Base-by-base conservation (phyloP, 2,113 vertebrate genomes). In the Etia nguti region DNA sequence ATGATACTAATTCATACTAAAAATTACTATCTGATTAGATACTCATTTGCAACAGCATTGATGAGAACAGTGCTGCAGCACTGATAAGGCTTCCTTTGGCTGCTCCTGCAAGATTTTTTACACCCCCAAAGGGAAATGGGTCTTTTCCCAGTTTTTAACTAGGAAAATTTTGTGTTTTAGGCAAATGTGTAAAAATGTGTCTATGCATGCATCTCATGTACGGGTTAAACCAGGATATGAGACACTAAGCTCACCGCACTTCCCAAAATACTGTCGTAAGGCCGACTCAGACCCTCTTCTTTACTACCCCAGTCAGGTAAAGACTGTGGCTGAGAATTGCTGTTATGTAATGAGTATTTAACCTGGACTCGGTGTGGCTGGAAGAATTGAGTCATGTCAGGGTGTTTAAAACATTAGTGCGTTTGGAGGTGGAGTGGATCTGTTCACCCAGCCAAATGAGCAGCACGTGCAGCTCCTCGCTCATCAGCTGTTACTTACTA, bases 401-500 rank as follows among this genome's bases (percentile, higher is more conserved):
- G 60, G 59, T 82, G 80, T 92, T 90, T 85, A 86, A 92, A 84
- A 60, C 84, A 70, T 91, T 82, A 79, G 80, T 77, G 80, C 50
- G 26, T 90, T 86, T 83, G 68, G 75, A 82, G 80, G 56, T 80
- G 82, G 65, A 79, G 60, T 38, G 73, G 77, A 73, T 88, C 65
- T 59, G 86, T 89, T 65, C 22, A 26, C 70, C 62, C 36, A 75
- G 85, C 59, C 82, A 92, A 86, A 94, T 92, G 82, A 70, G 89
- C 84, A 77, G 89, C 93, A 95, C 88, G 85, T 93, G 90, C 59
- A 75, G 70, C 92, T 94, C 85, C 88, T 94, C 43, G 81, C 87
- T 86, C 86, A 54, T 91, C 93, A 94, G 92, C 90, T 95, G 92
- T 89, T 90, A 24, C 79, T 83, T 86, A 86, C 81, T 87, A 90